Base-by-base conservation (phyloP, 2,113 vertebrate genomes). In the Cavia porcellus region DNA sequence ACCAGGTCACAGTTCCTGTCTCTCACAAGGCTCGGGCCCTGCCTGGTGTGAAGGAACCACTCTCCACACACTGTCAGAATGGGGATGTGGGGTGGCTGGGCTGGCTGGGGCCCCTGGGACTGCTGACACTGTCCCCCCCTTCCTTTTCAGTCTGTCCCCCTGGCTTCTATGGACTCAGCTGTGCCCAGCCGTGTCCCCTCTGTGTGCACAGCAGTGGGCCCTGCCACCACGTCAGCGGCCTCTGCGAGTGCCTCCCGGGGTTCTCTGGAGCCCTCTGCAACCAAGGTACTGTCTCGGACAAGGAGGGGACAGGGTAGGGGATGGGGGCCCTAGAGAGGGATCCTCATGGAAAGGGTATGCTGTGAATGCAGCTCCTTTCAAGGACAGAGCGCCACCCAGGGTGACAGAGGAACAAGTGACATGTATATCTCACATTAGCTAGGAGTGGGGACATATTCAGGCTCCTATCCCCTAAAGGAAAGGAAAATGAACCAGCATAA, bases 131-230 rank as follows among this genome's bases (percentile, higher is more conserved):
- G 1, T 94, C 84, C 92, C 68, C 74, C 68, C 30, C 79, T 92
- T 97, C 25, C 32, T n/a, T 90, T 95, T 15, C 98, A 99, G 99
- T 99, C 98, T 99, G 99, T 59, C 99, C 99, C 75, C 99, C 99
- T 0, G 99, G 99, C 47, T 99, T 99, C 98, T 99, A 99, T 0
- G 99, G 99, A 2, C 99, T 99, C 86, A 99, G 99, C 97, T 99
- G 99, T 96, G 98, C 99, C 97, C 99, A 99, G 98, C 98, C 99
- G 0, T 99, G 99, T 96, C 99, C 99, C 2, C 99, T 99, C 95
- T 99, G 99, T 9, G 99, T 99, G 96, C 99, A 99, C 98, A 99
- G 99, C 98, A 99, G 96, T 0, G 99, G 99, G 7, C 99, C 99
- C 0, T 99, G 99, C 90, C 99, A 99, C 97, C 99, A 99, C 14